These are phyloP conservation scores for Paramormyrops hopkinsi DNA, from an alignment of 2,797 vertebrate species.

Conservation along the genomic window DNA sequence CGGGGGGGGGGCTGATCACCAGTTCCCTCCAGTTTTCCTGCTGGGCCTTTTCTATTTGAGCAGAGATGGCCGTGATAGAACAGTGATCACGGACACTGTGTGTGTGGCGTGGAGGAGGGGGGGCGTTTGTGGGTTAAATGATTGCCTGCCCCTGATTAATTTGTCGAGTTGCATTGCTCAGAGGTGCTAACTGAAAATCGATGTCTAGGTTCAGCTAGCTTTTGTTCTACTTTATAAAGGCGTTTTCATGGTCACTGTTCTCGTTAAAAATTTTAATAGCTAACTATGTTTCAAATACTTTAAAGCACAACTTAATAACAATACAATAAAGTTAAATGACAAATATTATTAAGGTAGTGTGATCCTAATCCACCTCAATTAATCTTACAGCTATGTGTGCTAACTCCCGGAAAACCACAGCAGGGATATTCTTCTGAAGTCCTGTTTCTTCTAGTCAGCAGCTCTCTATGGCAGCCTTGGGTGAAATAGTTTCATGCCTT, in stretches of 20 bases:
- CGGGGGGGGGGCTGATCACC: slow-evolving; percentile 27
- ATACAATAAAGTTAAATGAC: neutral
- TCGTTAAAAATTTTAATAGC: neutral
- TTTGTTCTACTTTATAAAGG: neutral
- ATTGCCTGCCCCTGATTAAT: neutral
- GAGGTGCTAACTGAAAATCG: neutral
- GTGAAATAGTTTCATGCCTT: neutral
- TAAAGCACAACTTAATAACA: neutral
- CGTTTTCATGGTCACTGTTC: neutral
- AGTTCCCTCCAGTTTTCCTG: neutral
- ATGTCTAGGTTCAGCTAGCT: neutral
- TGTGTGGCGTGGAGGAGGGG: neutral
- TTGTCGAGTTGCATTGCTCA: neutral
- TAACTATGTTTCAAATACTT: neutral
- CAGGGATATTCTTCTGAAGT: neutral
- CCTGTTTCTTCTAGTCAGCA: neutral
- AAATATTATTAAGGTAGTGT: neutral
- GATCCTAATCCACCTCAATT: neutral
- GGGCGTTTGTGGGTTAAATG: neutral
- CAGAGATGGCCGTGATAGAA: slow-evolving; percentile 22
- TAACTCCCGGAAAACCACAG: neutral
- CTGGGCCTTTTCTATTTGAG: slow-evolving; percentile 6
- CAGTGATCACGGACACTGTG: neutral
- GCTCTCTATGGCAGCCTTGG: neutral
- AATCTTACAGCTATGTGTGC: neutral